Evolutionary conservation across 2,888 invertebrate genomes (phyloP).

Genomic region (Spicauda simplicius): DNA sequence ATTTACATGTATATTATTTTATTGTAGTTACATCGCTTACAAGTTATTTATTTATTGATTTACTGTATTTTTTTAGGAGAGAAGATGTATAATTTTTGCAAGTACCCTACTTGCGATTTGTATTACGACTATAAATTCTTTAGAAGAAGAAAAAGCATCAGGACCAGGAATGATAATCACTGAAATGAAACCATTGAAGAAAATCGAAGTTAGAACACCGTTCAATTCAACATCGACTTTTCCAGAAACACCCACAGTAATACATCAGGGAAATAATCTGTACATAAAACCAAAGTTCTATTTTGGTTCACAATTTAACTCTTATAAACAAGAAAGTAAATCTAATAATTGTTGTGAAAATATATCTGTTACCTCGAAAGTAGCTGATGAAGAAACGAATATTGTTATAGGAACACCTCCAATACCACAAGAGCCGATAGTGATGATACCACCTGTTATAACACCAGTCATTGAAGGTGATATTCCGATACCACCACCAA

Average conservation of each 20-base stretch:
- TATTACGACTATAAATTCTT: not conserved
- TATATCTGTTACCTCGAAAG: not conserved
- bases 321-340: conserved; percentile 35
- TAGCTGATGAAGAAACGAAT: not conserved
- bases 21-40: too few species aligned
- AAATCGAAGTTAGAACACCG: conserved; percentile 11
- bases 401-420: not conserved
- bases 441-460: not conserved
- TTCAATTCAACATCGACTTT: not conserved
- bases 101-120: not conserved
- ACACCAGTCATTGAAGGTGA: not conserved
- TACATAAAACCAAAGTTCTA: conserved; percentile 52
- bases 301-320: conserved; percentile 41
- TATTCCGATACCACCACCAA: not conserved
- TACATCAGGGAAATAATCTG: conserved; percentile 57
- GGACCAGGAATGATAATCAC: not conserved
- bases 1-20: too few species aligned
- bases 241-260: not conserved
- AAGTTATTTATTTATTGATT: not conserved
- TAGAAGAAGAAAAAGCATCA: conserved; percentile 11
- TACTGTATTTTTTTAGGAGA: not conserved
- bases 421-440: not conserved
- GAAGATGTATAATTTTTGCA: not conserved
- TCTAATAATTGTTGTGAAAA: conserved; percentile 5
- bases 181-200: conserved; percentile 9